Evolutionary conservation across 2,113 vertebrate genomes (phyloP).

Genomic region (Clarias gariepinus): DNA sequence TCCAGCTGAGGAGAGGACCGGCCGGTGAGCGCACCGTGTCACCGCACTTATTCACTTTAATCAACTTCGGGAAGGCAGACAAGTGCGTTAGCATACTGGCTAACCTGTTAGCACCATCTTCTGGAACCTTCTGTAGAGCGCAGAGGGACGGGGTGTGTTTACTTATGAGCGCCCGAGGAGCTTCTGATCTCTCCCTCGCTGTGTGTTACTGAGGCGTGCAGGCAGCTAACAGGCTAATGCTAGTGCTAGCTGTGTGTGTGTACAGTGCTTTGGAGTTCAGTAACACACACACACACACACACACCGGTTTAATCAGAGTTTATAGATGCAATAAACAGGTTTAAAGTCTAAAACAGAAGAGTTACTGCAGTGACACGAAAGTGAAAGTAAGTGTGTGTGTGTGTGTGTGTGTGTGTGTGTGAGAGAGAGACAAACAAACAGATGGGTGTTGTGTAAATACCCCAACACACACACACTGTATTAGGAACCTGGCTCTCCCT

Average conservation of each 20-base stretch:
- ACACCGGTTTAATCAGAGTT: not conserved
- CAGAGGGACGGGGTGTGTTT: not conserved
- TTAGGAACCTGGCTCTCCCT: no score
- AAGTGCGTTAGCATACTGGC: not conserved
- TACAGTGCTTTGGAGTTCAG: not conserved
- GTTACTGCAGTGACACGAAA: not conserved
- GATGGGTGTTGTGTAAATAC: no score
- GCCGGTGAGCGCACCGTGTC: slow-evolving; percentile 57
- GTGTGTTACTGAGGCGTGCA: not conserved
- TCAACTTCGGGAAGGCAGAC: not conserved
- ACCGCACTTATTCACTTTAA: not conserved
- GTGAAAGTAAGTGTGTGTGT: not conserved
- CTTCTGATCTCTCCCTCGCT: no score
- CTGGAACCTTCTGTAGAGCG: not conserved
- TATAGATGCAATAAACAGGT: not conserved
- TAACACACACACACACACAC: not conserved
- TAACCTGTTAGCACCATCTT: not conserved
- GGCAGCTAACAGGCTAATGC: not conserved
- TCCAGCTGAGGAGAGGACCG: slow-evolving; percentile 70
- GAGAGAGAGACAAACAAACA: slow-evolving; percentile 70
- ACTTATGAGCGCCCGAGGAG: no score
- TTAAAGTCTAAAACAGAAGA: not conserved
- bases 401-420: not conserved
- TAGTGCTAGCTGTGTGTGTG: not conserved
- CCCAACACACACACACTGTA: no score